These are phyloP conservation scores for Alectoris magna DNA, from an alignment of 2,797 vertebrate species.

Conservation along the genomic window DNA sequence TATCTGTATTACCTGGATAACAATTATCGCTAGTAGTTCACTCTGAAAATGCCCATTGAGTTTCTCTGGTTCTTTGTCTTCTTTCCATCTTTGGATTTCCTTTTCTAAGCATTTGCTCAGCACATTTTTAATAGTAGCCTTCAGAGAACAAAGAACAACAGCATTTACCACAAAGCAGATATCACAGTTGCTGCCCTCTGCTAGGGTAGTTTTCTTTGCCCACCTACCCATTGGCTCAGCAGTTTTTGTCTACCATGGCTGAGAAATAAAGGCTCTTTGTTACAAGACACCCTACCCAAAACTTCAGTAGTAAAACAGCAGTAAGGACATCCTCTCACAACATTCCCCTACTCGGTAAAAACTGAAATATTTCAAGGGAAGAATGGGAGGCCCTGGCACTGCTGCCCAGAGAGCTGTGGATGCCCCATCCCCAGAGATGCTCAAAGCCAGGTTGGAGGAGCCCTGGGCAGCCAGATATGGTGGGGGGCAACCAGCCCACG, in stretches of 20 bases:
- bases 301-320: background rate
- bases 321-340: background rate
- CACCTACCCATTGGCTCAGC: background rate
- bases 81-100: conserved; percentile 83
- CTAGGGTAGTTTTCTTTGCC: background rate
- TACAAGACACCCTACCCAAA: accelerated
- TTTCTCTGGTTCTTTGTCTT: conserved; percentile 77
- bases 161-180: background rate
- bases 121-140: conserved; percentile 79
- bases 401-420: no score
- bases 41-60: conserved; percentile 83
- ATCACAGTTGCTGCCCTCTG: background rate
- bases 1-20: conserved; percentile 84
- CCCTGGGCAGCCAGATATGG: no score
- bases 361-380: background rate
- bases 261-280: background rate
- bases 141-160: conserved; percentile 25
- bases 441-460: no score
- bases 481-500: no score
- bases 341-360: accelerated
- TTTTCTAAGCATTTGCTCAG: conserved; percentile 79
- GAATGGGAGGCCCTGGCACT: background rate
- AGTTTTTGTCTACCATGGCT: background rate
- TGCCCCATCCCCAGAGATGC: no score
- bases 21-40: conserved; percentile 85